Conservation (phyloP, 2,113 vertebrate genomes). For the Eudyptes chrysolophus region DNA sequence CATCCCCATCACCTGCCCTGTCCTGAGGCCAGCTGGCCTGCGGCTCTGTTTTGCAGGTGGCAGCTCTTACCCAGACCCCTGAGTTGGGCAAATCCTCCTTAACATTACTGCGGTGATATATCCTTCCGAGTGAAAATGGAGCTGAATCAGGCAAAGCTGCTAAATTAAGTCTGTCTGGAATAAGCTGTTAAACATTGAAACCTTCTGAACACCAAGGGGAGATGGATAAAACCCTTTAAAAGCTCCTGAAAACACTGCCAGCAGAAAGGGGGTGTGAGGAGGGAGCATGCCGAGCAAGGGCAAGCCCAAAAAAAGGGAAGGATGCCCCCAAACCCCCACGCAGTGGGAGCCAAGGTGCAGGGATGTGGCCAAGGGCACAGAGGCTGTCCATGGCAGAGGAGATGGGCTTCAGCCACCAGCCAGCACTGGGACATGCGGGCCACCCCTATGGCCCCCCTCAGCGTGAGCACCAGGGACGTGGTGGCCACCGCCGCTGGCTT, state of each 20-base stretch:
- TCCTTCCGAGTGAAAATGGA: neutral
- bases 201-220: neutral
- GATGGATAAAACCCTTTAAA: rapidly evolving
- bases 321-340: rapidly evolving
- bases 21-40: rapidly evolving
- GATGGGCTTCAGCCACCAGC: neutral
- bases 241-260: neutral
- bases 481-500: neutral
- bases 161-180: neutral
- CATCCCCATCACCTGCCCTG: neutral
- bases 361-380: neutral
- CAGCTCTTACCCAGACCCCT: neutral
- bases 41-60: rapidly evolving
- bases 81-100: neutral
- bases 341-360: rapidly evolving
- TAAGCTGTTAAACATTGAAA: neutral
- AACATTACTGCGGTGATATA: rapidly evolving
- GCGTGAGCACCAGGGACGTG: rapidly evolving
- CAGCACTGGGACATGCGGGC: rapidly evolving
- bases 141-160: neutral
- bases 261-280: neutral
- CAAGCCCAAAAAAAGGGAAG: neutral
- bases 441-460: rapidly evolving
- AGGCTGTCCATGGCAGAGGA: neutral
- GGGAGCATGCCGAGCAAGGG: no score